Evolutionary conservation across 2,888 invertebrate species (phyloP).

Genomic region (Athetis lepigone): DNA sequence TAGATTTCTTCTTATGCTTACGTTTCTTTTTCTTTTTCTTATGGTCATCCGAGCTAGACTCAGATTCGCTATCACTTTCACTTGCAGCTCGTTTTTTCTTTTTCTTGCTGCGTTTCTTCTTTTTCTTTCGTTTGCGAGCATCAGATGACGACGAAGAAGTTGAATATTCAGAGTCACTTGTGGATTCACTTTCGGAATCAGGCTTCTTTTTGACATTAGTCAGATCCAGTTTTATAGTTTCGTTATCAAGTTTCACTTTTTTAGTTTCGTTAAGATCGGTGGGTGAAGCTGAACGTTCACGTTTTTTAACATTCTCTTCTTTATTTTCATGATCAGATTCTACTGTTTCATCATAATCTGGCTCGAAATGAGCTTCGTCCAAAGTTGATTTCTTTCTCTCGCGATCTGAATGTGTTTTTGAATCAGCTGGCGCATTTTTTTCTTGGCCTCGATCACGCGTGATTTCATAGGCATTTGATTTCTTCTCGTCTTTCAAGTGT

Average conservation of each 20-base stretch:
- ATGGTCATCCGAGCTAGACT: conserved; percentile 92
- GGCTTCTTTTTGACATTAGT: conserved; percentile 88
- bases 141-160: conserved; percentile 88
- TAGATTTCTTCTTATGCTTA: conserved; percentile 92
- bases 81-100: conserved; percentile 91
- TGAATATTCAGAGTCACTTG: conserved; percentile 86
- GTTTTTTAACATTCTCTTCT: conserved; percentile 85
- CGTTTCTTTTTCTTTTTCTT: conserved; percentile 93
- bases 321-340: conserved; percentile 92
- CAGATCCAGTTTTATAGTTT: conserved; percentile 87
- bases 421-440: conserved; percentile 69
- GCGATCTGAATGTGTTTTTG: conserved; percentile 74
- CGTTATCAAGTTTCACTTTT: conserved; percentile 79
- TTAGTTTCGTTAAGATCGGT: conserved; percentile 74
- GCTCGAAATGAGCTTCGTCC: conserved; percentile 94
- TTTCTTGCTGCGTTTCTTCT: conserved; percentile 91
- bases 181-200: conserved; percentile 84
- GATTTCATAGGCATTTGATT: conserved; percentile 54
- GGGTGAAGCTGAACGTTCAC: conserved; percentile 80
- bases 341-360: conserved; percentile 92
- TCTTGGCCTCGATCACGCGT: conserved; percentile 64
- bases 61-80: conserved; percentile 92
- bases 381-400: conserved; percentile 92
- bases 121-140: conserved; percentile 91
- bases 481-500: conserved; percentile 74